Evolutionary conservation across 2,113 vertebrate genomes (phyloP).

Genomic region (Nycticebus coucang): DNA sequence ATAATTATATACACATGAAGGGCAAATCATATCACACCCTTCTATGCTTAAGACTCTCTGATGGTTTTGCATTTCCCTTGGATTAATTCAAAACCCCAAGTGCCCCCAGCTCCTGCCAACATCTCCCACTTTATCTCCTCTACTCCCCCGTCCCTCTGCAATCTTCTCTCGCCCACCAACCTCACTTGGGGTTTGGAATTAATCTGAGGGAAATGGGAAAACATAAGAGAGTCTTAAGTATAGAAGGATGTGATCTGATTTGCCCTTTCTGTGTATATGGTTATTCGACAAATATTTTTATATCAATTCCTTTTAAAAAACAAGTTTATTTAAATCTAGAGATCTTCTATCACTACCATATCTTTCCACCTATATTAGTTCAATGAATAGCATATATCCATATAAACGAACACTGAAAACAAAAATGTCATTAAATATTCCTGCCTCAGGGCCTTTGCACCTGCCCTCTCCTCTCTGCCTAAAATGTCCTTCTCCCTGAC

Average conservation of each 20-base stretch:
- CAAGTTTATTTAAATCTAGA: not conserved
- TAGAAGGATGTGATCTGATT: not conserved
- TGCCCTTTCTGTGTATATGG: not conserved
- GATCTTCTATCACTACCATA: not conserved
- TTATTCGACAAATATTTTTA: not conserved
- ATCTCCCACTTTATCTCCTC: not conserved
- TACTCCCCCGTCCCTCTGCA: no score
- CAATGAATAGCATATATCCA: not conserved
- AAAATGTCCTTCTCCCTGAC: not conserved
- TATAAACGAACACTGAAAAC: not conserved
- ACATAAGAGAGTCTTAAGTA: not conserved
- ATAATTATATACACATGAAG: not conserved
- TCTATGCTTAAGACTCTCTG: not conserved
- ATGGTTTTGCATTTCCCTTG: not conserved
- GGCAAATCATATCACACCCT: not conserved
- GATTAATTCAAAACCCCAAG: not conserved
- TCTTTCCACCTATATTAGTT: not conserved
- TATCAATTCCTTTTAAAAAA: not conserved
- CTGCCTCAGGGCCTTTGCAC: not conserved
- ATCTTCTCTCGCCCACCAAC: rapidly evolving
- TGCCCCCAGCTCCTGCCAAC: not conserved
- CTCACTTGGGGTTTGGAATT: not conserved
- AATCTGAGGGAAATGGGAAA: not conserved
- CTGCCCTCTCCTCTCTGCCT: not conserved
- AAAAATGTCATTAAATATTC: not conserved